Percentiles rank a stretch among this genome's conserved stretches.
phyloP scores from a whole-genome alignment of 1,140 invertebrate species.

The Zaprionus inermis region DNA sequence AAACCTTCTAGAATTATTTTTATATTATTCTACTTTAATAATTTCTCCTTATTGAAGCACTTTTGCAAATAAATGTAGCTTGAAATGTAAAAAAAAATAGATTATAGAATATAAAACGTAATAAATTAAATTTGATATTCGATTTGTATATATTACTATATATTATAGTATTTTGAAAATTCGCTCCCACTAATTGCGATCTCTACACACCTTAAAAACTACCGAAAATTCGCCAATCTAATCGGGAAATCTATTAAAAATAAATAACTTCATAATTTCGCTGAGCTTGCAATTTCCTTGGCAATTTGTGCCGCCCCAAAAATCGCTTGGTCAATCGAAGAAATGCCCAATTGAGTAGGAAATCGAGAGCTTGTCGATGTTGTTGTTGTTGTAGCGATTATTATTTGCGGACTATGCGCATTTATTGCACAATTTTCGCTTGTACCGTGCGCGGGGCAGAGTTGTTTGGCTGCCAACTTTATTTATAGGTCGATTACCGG shows the following conservation, averaged over 20 bases:
- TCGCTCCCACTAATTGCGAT: background rate
- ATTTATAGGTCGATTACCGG: slow-evolving; percentile 75
- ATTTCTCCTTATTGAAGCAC: too few relatives aligned
- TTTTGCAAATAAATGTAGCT: too few relatives aligned
- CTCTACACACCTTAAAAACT: slow-evolving; percentile 1
- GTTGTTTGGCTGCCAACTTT: slow-evolving; percentile 74
- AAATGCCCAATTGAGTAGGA: slow-evolving; percentile 47
- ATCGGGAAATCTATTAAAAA: slow-evolving; percentile 11
- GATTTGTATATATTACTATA: background rate
- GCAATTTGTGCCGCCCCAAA: slow-evolving; percentile 5
- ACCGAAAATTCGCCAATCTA: background rate
- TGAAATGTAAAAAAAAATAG: too few relatives aligned
- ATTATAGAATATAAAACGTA: too few relatives aligned
- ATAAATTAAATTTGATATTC: background rate
- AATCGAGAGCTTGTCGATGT: slow-evolving; percentile 43
- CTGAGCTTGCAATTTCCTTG: slow-evolving; percentile 12
- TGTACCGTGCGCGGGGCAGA: slow-evolving; percentile 61
- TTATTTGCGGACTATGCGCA: slow-evolving; percentile 62
- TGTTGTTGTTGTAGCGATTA: slow-evolving; percentile 39
- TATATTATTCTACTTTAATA: too few relatives aligned
- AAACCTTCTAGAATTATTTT: too few relatives aligned
- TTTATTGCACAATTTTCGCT: slow-evolving; percentile 76
- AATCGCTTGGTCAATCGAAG: slow-evolving; percentile 36
- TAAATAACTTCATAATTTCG: slow-evolving; percentile 16
- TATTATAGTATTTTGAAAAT: background rate